Base-by-base conservation (phyloP, 2,797 vertebrate species). In the Myotis vivesi region DNA sequence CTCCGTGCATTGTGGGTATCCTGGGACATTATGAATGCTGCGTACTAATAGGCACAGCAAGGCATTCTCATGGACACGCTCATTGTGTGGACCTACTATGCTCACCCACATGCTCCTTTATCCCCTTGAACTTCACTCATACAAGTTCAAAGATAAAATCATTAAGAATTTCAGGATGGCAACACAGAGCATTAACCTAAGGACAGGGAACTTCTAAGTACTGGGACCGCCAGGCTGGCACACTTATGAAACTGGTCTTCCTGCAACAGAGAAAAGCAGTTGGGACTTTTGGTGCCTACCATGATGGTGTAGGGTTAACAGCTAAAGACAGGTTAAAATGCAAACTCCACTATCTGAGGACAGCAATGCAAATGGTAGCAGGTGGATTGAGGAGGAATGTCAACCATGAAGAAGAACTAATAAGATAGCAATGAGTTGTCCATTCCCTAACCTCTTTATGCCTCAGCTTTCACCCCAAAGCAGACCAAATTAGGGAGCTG, bases 161-260 rank as follows among this genome's bases (percentile, higher is more conserved):
- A 76, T 77, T 51, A 81, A 66, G 57, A 72, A 69, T 51, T 83
- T 73, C 76, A 90, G 57, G 41, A 87, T 41, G 75, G n/a, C n/a
- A 69, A 53, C 11, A 57, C 0, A 68, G 19, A 89, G 22, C 49
- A 55, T 41, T 73, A 92, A 80, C 22, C 19, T 17, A 51, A 89
- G 28, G 23, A 30, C 3, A n/a, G 25, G 23, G 10, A 12, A 0
- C 0, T 73, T 68, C 41, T n/a, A n/a, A 38, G 51, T 28, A 25
- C 7, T 33, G 33, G 66, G 55, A 46, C 22, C 36, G 2, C 11
- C 49, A 22, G 77, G 30, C 30, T 22, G 57, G 3, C 1, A 20
- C 6, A 23, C 15, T 55, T 23, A 23, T 19, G 72, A 80, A 59
- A 7, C 28, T 69, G 46, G 30, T 2, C 22, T 81, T 59, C 17